A percentile compares a stretch with the other conserved stretches of the same genome.
Evolutionary conservation across 2,113 vertebrate genomes (phyloP).

Genomic region (Eolophus roseicapilla): DNA sequence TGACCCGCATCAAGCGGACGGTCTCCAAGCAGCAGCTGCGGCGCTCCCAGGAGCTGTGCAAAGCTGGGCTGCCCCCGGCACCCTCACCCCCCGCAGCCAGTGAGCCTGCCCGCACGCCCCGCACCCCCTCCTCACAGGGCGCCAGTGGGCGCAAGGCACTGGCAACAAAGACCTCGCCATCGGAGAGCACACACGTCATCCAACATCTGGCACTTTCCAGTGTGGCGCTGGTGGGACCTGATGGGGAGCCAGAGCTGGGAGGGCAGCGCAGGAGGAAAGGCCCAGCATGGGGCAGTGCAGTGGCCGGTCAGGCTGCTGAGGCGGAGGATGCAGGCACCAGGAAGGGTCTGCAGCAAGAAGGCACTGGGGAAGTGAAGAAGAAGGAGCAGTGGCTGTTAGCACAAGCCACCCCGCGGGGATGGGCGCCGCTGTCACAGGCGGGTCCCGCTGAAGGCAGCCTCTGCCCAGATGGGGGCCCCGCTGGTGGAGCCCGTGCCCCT

Average conservation of each 20-base stretch:
- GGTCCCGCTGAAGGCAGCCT: not conserved
- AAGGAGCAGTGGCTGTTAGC: slow-evolving; percentile 61
- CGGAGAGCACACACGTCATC: slow-evolving; percentile 41
- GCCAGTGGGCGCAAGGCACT: not conserved
- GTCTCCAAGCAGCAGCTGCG: slow-evolving; percentile 81
- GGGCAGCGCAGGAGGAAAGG: slow-evolving; percentile 56
- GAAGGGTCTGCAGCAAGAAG: slow-evolving; percentile 58
- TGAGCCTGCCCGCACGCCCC: slow-evolving; percentile 48
- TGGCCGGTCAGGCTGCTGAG: slow-evolving; percentile 13
- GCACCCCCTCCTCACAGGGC: slow-evolving; percentile 20
- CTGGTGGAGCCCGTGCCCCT: slow-evolving; percentile 36
- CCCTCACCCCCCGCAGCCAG: slow-evolving; percentile 70
- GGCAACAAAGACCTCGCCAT: not conserved
- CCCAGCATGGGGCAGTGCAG: slow-evolving; percentile 15
- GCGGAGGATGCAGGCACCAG: slow-evolving; percentile 41
- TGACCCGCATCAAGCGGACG: slow-evolving; percentile 90
- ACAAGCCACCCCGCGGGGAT: not conserved
- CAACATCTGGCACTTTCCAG: slow-evolving; percentile 60
- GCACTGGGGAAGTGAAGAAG: slow-evolving; percentile 28
- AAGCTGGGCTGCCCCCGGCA: slow-evolving; percentile 66
- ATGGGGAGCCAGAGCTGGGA: slow-evolving; percentile 40
- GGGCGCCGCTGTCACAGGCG: not conserved
- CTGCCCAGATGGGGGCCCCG: not conserved
- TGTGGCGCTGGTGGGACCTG: slow-evolving; percentile 62
- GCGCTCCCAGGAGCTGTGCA: slow-evolving; percentile 79